Evolutionary conservation across 2,113 vertebrate species (phyloP).

Genomic region (Naja naja): DNA sequence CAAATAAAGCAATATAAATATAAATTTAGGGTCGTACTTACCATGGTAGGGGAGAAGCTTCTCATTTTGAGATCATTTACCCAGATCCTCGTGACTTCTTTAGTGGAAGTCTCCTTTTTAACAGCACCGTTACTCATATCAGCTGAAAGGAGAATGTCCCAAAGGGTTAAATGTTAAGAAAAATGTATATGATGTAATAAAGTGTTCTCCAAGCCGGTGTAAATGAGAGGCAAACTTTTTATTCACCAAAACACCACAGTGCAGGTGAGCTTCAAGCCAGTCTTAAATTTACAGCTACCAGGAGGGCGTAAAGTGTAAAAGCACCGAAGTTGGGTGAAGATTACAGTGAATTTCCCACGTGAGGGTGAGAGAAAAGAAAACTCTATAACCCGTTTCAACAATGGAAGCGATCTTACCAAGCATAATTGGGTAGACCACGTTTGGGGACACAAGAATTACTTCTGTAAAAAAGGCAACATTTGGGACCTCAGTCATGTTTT

Average conservation of each 20-base stretch:
- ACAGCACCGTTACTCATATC: constrained; percentile 90
- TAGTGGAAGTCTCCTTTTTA: constrained; percentile 89
- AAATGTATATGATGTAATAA: not conserved
- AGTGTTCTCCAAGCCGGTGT: no score
- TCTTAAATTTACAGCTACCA: not conserved
- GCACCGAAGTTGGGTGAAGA: not conserved
- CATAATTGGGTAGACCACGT: constrained; percentile 63
- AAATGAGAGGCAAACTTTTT: not conserved
- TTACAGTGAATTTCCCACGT: not conserved
- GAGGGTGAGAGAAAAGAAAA: not conserved
- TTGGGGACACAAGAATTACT: constrained; percentile 68
- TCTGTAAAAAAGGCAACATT: constrained; percentile 64
- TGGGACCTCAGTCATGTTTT: constrained; percentile 20
- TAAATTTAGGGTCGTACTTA: constrained; percentile 53
- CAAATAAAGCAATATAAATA: not conserved
- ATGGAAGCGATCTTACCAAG: constrained; percentile 46
- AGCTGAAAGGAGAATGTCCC: constrained; percentile 70
- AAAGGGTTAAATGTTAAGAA: constrained; percentile 12
- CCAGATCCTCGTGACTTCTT: constrained; percentile 93
- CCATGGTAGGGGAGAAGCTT: constrained; percentile 86
- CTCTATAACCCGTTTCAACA: constrained; percentile 25
- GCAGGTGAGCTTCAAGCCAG: not conserved
- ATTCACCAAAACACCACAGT: not conserved
- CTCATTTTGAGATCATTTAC: constrained; percentile 89
- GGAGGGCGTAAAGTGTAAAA: not conserved